Percentiles rank a stretch among this genome's conserved stretches.
Evolutionary conservation across 2,797 vertebrate genomes (phyloP).

Genomic region (Oreonectes daqikongensis): DNA sequence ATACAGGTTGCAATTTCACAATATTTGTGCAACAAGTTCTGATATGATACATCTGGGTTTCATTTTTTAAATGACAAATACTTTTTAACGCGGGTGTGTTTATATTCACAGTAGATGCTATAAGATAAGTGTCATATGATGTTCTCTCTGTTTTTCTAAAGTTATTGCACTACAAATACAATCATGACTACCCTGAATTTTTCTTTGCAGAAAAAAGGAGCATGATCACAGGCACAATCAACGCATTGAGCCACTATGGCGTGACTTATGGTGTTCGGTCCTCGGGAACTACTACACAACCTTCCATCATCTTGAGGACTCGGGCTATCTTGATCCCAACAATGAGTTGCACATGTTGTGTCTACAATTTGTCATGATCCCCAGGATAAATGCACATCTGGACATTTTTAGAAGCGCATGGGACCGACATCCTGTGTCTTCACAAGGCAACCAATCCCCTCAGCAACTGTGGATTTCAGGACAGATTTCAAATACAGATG

Average conservation of each 20-base stretch:
- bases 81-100: too few relatives aligned
- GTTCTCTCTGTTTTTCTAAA: too few relatives aligned
- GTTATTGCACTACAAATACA: too few relatives aligned
- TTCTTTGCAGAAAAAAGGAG: constrained; percentile 13
- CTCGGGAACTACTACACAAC: not conserved
- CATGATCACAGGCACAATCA: constrained; percentile 7
- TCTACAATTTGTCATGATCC: constrained; percentile 7
- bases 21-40: too few relatives aligned
- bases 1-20: too few relatives aligned
- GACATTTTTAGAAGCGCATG: constrained; percentile 6
- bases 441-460: not conserved
- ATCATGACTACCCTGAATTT: not conserved
- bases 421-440: not conserved
- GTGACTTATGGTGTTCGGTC: constrained; percentile 1
- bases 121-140: too few relatives aligned
- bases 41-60: too few relatives aligned
- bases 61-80: too few relatives aligned
- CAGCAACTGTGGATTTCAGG: constrained; percentile 5
- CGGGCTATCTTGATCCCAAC: not conserved
- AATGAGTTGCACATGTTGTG: constrained; percentile 1
- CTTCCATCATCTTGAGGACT: constrained; percentile 16
- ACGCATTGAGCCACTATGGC: not conserved
- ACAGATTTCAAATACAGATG: not conserved
- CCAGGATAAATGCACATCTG: not conserved
- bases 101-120: too few relatives aligned